phyloP scores from a whole-genome alignment of 2,113 vertebrate genomes.

The Meriones unguiculatus region DNA sequence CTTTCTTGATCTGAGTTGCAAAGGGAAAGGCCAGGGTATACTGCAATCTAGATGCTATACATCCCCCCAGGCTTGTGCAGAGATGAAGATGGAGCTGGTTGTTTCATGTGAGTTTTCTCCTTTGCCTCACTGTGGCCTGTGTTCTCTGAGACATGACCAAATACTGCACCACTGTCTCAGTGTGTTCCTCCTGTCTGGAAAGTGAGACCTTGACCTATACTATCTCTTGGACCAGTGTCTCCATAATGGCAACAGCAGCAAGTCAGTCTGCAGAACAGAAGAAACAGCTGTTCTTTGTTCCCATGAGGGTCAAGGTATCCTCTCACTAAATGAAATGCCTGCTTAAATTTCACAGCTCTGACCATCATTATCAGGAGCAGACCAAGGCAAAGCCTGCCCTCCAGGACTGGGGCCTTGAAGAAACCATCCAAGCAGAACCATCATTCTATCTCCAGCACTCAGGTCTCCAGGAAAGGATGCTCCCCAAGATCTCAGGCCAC shows the following conservation, averaged over 20 bases:
- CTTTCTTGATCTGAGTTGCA: background rate
- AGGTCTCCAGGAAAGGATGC: background rate
- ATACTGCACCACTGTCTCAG: fast-evolving
- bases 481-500: background rate
- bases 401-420: fast-evolving
- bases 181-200: background rate
- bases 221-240: background rate
- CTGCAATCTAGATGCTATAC: background rate
- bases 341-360: background rate
- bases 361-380: background rate
- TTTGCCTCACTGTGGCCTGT: no score
- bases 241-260: fast-evolving
- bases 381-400: background rate
- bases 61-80: background rate
- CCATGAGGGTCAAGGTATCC: fast-evolving
- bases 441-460: background rate
- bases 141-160: fast-evolving
- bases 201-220: no score
- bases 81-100: no score
- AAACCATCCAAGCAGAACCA: fast-evolving
- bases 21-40: no score
- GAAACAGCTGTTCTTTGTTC: fast-evolving
- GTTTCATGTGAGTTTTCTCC: fast-evolving
- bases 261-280: fast-evolving
- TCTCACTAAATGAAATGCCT: background rate